Percentiles rank a stretch among this genome's conserved stretches.
Conservation (phyloP, 53 echinoderm and acorn worm genomes). For the Temnopleurus reevesii region DNA sequence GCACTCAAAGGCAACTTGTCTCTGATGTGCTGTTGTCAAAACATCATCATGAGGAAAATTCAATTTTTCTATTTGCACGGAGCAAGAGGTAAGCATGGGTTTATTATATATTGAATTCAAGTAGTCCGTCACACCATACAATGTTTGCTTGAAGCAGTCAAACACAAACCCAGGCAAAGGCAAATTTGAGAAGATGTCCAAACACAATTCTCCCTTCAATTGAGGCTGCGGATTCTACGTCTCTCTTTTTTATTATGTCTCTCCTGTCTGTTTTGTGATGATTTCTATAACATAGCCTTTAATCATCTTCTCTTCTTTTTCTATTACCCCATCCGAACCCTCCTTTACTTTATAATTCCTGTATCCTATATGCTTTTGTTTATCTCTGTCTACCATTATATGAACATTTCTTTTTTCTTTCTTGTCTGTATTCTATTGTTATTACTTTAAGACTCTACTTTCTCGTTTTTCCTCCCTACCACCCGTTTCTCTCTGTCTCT, state of each 20-base stretch:
- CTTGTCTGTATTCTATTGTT: too few species aligned
- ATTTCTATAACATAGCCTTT: background rate
- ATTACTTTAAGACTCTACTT: too few species aligned
- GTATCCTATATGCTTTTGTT: background rate
- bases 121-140: conserved; percentile 8
- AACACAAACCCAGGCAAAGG: conserved; percentile 15
- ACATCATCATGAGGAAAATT: background rate
- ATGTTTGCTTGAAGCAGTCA: conserved; percentile 28
- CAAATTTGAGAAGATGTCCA: conserved; percentile 43
- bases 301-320: too few species aligned
- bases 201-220: background rate
- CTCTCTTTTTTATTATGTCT: background rate
- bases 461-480: background rate
- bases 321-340: background rate
- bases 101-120: conserved; percentile 16
- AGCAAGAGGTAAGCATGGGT: background rate
- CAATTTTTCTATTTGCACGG: conserved; percentile 25
- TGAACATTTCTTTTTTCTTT: too few species aligned
- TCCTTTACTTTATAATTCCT: background rate
- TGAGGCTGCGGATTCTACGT: background rate
- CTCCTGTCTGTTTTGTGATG: background rate
- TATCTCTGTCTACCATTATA: background rate
- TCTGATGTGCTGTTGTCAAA: background rate
- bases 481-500: background rate
- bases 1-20: background rate